A percentile compares a stretch with the other conserved stretches of the same genome.
phyloP scores from a whole-genome alignment of 2,888 invertebrate genomes.

The Drosophila subsilvestris region DNA sequence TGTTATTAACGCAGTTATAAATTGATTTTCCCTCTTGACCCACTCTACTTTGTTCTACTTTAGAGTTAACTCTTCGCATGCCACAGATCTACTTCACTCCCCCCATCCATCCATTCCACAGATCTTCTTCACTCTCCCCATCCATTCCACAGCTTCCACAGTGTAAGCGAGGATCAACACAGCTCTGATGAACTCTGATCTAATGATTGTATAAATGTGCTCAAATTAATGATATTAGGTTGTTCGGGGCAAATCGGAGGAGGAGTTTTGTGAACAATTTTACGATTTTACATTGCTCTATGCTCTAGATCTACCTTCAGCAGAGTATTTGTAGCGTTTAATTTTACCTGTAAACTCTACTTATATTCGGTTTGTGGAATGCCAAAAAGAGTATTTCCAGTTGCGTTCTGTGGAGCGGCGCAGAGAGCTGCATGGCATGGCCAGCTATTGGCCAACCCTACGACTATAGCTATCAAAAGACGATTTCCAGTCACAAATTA shows the following conservation, averaged over 20 bases:
- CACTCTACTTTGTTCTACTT: slow-evolving; percentile 37
- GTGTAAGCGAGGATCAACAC: neutral
- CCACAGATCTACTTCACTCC: slow-evolving; percentile 28
- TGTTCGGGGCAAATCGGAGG: slow-evolving; percentile 9
- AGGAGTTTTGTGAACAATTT: neutral
- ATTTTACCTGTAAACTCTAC: too few relatives aligned
- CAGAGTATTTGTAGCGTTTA: too few relatives aligned
- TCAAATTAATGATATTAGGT: slow-evolving; percentile 60
- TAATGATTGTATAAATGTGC: slow-evolving; percentile 71
- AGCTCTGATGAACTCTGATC: slow-evolving; percentile 18
- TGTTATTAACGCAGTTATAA: slow-evolving; percentile 59
- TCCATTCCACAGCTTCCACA: slow-evolving; percentile 16
- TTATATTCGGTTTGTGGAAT: neutral
- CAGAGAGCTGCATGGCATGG: neutral
- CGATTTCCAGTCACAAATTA: slow-evolving; percentile 42
- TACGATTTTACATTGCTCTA: neutral
- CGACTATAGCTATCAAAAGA: slow-evolving; percentile 34
- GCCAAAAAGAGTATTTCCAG: neutral
- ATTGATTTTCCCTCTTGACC: slow-evolving; percentile 48
- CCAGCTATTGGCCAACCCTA: neutral
- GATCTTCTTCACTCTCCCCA: slow-evolving; percentile 1
- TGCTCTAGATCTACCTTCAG: too few relatives aligned
- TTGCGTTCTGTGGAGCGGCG: neutral
- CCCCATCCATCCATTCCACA: slow-evolving; percentile 25
- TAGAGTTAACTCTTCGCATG: slow-evolving; percentile 5